phyloP scores from a whole-genome alignment of 2,797 vertebrate species.

The Enteromius trimaculatus region DNA sequence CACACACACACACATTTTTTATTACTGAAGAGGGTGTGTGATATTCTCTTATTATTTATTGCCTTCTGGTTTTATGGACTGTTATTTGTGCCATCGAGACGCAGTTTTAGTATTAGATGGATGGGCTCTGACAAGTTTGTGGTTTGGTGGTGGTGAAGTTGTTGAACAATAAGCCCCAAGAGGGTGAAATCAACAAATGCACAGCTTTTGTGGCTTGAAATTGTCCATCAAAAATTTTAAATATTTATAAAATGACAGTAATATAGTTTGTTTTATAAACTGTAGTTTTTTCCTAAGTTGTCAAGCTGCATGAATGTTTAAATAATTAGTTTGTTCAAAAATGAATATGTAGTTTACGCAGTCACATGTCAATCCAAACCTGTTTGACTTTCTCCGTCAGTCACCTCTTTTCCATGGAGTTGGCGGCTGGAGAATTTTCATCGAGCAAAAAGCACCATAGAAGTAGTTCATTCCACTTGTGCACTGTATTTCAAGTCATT shows the following conservation, averaged over 20 bases:
- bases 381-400: neutral
- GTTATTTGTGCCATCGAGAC: conserved; percentile 15
- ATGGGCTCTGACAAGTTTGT: conserved; percentile 2
- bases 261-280: neutral
- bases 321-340: neutral
- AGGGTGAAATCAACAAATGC: neutral
- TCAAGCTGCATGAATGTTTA: neutral
- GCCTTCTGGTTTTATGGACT: conserved; percentile 30
- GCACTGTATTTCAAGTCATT: neutral
- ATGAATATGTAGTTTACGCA: neutral
- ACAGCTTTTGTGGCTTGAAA: neutral
- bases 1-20: conserved; percentile 14
- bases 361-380: neutral
- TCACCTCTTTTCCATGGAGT: neutral
- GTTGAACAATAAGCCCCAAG: neutral
- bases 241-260: neutral
- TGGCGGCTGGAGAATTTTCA: neutral
- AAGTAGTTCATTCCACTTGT: neutral
- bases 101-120: conserved; percentile 15
- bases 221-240: neutral
- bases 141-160: neutral
- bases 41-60: conserved; percentile 48
- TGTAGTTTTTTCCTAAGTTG: neutral
- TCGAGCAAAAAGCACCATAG: neutral
- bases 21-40: conserved; percentile 29